Conservation (phyloP, 2,113 vertebrate genomes). For the Amazona vittata region DNA sequence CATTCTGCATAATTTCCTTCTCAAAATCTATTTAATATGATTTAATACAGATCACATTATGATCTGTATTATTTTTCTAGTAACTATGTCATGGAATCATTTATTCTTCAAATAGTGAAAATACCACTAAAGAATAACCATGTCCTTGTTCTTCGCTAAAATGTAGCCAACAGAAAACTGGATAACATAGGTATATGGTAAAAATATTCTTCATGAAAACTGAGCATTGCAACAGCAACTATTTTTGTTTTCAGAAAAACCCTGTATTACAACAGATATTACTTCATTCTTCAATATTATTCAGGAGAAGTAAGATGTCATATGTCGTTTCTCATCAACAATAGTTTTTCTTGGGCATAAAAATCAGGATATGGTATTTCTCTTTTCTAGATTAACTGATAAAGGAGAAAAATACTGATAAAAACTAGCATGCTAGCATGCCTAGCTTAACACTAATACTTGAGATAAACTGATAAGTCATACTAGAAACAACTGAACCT, state of each 20-base stretch:
- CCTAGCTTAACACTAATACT: not conserved
- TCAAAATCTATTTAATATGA: not conserved
- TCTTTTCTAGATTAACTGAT: not conserved
- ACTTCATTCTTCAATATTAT: not conserved
- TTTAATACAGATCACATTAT: not conserved
- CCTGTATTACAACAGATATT: not conserved
- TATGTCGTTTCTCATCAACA: not conserved
- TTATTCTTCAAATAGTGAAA: not conserved
- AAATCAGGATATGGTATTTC: not conserved
- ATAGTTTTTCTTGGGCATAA: not conserved
- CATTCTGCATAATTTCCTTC: not conserved
- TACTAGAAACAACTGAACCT: not conserved
- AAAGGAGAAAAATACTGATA: not conserved
- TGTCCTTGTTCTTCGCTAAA: not conserved
- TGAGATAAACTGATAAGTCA: not conserved
- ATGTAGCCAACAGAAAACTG: not conserved
- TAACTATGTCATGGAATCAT: not conserved
- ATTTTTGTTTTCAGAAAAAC: not conserved
- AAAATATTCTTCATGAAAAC: not conserved
- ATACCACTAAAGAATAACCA: no score
- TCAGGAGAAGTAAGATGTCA: not conserved
- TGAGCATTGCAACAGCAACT: not conserved
- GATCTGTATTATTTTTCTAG: not conserved
- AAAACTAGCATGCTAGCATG: not conserved
- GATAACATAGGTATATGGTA: not conserved